phyloP scores from a whole-genome alignment of 1,140 invertebrate genomes.

The Centruroides vittatus region DNA sequence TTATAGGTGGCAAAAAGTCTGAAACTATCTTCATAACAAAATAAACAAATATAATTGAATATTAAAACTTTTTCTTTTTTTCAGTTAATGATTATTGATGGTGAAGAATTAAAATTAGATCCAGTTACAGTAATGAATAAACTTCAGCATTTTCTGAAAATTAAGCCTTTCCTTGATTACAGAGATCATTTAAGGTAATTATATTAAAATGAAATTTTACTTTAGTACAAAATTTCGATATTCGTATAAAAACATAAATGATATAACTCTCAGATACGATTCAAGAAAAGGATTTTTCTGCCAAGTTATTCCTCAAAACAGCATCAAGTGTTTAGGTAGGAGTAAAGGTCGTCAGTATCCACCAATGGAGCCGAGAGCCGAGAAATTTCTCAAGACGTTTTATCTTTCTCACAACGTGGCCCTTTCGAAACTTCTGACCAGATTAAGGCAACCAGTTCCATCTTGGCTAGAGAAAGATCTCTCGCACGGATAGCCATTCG shows the following conservation, averaged over 20 bases:
- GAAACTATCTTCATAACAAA: too few relatives aligned
- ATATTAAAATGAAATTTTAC: too few relatives aligned
- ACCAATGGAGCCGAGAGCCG: constrained; percentile 71
- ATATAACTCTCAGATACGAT: constrained; percentile 43
- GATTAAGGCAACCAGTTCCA: constrained; percentile 64
- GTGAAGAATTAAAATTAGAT: constrained; percentile 71
- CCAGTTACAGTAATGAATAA: constrained; percentile 80
- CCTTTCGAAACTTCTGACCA: constrained; percentile 73
- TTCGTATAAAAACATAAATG: too few relatives aligned
- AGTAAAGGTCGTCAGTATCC: constrained; percentile 91
- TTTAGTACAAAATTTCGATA: too few relatives aligned
- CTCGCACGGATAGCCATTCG: background rate
- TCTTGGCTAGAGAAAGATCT: constrained; percentile 87
- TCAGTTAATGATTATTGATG: constrained; percentile 85
- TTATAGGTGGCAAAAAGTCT: too few relatives aligned
- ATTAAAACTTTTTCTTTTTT: too few relatives aligned
- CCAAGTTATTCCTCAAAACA: constrained; percentile 69
- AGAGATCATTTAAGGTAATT: constrained; percentile 54
- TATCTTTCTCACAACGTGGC: constrained; percentile 86
- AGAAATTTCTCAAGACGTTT: constrained; percentile 69
- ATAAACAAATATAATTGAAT: too few relatives aligned
- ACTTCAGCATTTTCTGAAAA: constrained; percentile 81
- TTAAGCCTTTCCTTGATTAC: constrained; percentile 76
- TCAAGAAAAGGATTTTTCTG: constrained; percentile 94
- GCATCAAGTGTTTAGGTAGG: constrained; percentile 77